Conservation (phyloP, 2,113 vertebrate genomes). For the Poeciliopsis retropinna region DNA sequence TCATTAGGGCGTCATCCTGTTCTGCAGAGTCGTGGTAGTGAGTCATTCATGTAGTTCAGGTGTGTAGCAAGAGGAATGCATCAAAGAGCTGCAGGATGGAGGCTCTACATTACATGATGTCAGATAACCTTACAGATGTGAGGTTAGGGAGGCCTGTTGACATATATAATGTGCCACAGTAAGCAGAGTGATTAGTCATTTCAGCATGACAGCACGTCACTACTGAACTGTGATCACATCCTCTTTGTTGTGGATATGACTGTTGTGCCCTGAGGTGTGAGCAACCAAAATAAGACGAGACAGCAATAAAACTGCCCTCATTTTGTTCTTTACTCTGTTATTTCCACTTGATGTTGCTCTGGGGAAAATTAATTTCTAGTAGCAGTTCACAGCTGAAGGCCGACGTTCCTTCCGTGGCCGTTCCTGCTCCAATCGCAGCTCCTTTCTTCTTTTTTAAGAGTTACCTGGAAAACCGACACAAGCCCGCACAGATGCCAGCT, state of each 20-base stretch:
- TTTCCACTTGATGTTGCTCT: neutral
- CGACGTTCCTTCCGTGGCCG: neutral
- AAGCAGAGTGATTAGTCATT: slow-evolving; percentile 19
- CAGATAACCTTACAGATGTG: too few species aligned
- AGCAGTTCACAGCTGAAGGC: neutral
- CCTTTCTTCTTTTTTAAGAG: slow-evolving; percentile 37
- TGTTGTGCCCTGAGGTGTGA: neutral
- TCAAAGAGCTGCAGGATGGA: too few species aligned
- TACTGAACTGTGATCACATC: neutral
- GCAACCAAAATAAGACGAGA: neutral
- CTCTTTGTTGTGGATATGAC: slow-evolving; percentile 1
- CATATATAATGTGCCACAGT: neutral
- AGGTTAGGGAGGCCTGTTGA: too few species aligned
- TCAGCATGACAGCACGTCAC: neutral
- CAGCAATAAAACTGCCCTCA: neutral
- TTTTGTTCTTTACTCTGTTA: neutral
- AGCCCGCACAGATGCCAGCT: slow-evolving; percentile 5
- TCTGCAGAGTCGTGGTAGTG: too few species aligned
- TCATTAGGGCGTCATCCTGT: too few species aligned
- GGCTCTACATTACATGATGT: too few species aligned
- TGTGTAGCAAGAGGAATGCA: too few species aligned
- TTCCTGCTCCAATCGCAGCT: neutral
- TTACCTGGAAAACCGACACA: neutral
- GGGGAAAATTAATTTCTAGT: neutral
- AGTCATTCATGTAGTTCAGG: too few species aligned